Evolutionary conservation across 1,140 invertebrate species (phyloP).

Genomic region (Bombyx mandarina): DNA sequence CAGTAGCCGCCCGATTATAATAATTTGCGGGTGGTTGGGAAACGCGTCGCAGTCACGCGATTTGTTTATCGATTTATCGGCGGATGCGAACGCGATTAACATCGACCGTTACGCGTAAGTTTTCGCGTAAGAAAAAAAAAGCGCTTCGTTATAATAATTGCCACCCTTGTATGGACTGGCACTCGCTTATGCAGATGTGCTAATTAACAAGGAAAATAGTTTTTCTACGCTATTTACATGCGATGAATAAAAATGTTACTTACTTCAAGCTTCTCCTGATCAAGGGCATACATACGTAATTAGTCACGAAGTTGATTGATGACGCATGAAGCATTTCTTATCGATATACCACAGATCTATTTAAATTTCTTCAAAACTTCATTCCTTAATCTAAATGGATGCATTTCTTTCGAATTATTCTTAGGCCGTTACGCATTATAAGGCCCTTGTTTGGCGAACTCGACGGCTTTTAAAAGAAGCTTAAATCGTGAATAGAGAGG

Average conservation of each 20-base stretch:
- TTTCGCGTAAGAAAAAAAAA: conserved; percentile 52
- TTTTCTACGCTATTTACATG: conserved; percentile 50
- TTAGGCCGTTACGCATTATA: conserved; percentile 58
- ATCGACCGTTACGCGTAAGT: conserved; percentile 56
- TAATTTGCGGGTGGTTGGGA: conserved; percentile 39
- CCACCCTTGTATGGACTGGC: conserved; percentile 59
- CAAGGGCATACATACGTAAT: conserved; percentile 27
- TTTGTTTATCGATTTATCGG: conserved; percentile 59
- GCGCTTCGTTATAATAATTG: conserved; percentile 59
- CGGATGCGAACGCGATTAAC: conserved; percentile 48
- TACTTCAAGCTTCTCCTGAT: no score
- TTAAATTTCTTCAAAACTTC: conserved; percentile 6
- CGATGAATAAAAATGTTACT: conserved; percentile 21
- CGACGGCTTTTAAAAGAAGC: conserved; percentile 55
- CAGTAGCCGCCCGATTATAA: conserved; percentile 45
- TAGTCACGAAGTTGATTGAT: conserved; percentile 27
- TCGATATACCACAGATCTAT: no score
- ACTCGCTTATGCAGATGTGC: conserved; percentile 54
- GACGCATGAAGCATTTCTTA: background rate
- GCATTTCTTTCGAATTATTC: conserved; percentile 35
- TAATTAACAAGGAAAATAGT: conserved; percentile 60
- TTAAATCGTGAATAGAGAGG: conserved; percentile 45
- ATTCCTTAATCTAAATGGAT: conserved; percentile 23
- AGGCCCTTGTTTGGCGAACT: conserved; percentile 61
- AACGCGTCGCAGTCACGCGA: conserved; percentile 41